A percentile compares a stretch with the other conserved stretches of the same genome.
These are phyloP conservation scores for Mythimna ferrago DNA, from an alignment of 2,888 invertebrate genomes.

Conservation along the genomic window DNA sequence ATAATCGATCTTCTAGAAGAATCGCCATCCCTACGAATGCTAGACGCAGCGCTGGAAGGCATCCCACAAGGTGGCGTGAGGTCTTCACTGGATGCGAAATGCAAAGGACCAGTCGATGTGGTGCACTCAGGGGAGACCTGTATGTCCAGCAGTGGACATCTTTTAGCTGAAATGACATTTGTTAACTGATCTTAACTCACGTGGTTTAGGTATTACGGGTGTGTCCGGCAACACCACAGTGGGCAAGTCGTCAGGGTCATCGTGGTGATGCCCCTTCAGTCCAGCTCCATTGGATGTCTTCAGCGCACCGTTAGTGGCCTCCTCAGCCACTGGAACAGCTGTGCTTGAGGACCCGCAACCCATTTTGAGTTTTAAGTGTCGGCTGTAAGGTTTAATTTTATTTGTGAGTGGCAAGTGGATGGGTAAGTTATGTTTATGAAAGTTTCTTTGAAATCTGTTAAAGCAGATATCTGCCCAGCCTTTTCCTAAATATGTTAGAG, in stretches of 20 bases:
- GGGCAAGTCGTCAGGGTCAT: constrained; percentile 79
- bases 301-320: constrained; percentile 69
- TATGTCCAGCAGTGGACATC: too few relatives aligned
- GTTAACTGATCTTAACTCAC: constrained; percentile 69
- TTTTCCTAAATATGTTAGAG: too few relatives aligned
- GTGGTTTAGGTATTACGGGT: constrained; percentile 82
- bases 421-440: background rate
- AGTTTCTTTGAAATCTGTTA: background rate
- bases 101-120: too few relatives aligned
- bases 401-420: background rate
- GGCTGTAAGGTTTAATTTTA: constrained; percentile 32
- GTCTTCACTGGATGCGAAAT: too few relatives aligned
- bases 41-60: too few relatives aligned
- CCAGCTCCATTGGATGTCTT: constrained; percentile 70
- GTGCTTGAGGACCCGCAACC: constrained; percentile 88
- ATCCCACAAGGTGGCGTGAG: too few relatives aligned
- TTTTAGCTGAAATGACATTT: too few relatives aligned
- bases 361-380: constrained; percentile 72
- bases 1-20: too few relatives aligned
- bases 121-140: too few relatives aligned
- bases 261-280: constrained; percentile 68
- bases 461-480: too few relatives aligned
- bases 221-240: constrained; percentile 86
- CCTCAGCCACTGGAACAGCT: constrained; percentile 76
- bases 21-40: too few relatives aligned